Percentiles rank a stretch among this genome's conserved stretches.
Conservation (phyloP, 2,113 vertebrate species). For the Nibea albiflora region DNA sequence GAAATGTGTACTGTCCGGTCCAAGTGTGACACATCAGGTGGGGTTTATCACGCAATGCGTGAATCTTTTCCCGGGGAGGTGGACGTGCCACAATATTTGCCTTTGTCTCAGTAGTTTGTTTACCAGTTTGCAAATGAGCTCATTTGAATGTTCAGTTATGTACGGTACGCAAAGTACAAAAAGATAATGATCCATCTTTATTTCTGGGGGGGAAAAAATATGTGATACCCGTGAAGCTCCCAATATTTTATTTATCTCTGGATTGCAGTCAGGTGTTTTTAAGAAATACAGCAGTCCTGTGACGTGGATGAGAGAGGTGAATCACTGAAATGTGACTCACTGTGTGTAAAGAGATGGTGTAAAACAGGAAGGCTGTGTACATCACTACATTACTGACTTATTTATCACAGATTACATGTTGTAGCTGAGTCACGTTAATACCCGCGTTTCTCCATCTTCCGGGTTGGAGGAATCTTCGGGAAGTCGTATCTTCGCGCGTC, state of each 20-base stretch:
- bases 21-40: background rate
- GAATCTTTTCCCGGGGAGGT: no score
- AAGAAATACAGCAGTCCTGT: background rate
- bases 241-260: background rate
- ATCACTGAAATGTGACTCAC: conserved; percentile 44
- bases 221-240: no score
- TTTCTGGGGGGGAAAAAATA: no score
- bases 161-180: no score
- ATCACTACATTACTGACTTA: background rate
- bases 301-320: conserved; percentile 38
- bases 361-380: background rate
- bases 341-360: background rate
- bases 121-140: background rate
- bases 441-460: background rate
- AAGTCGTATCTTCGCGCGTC: background rate
- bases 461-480: no score
- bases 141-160: background rate
- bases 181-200: no score
- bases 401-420: background rate
- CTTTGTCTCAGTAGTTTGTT: background rate
- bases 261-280: background rate
- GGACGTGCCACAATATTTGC: background rate
- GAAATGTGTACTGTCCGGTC: background rate
- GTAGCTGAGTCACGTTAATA: background rate
- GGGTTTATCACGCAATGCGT: background rate